phyloP scores from a whole-genome alignment of 2,113 vertebrate genomes.

The Cololabis saira region DNA sequence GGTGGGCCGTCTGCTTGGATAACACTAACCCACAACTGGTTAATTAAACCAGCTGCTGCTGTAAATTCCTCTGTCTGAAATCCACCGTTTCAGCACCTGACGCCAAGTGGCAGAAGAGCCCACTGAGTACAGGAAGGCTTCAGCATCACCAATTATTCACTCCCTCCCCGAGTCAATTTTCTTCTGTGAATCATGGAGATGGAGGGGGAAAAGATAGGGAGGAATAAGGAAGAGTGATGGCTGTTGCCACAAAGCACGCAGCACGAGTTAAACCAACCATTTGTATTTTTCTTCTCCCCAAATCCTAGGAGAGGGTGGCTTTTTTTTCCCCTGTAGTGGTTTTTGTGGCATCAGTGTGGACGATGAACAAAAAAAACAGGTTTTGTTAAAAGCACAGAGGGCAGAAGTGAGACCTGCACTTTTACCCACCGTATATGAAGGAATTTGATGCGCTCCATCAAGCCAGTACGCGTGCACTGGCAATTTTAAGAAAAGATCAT shows the following conservation, averaged over 20 bases:
- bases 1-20: background rate
- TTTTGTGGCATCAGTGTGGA: constrained; percentile 32
- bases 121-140: constrained; percentile 38
- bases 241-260: constrained; percentile 47
- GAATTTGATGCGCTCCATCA: background rate
- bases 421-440: background rate
- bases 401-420: background rate
- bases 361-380: constrained; percentile 27
- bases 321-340: constrained; percentile 40
- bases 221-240: constrained; percentile 26
- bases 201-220: constrained; percentile 17
- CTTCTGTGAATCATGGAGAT: constrained; percentile 59
- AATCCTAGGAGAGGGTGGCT: constrained; percentile 42
- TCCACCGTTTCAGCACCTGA: background rate
- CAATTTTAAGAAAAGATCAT: too few species aligned
- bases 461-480: too few species aligned
- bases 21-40: constrained; percentile 9
- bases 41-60: constrained; percentile 32
- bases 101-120: constrained; percentile 14
- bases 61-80: constrained; percentile 1
- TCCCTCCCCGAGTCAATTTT: constrained; percentile 51
- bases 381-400: constrained; percentile 19
- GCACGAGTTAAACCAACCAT: constrained; percentile 60
- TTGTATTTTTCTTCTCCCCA: constrained; percentile 45
- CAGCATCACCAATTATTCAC: constrained; percentile 36